Base-by-base conservation (phyloP, 2,888 invertebrate genomes). In the Diabrotica balteata region DNA sequence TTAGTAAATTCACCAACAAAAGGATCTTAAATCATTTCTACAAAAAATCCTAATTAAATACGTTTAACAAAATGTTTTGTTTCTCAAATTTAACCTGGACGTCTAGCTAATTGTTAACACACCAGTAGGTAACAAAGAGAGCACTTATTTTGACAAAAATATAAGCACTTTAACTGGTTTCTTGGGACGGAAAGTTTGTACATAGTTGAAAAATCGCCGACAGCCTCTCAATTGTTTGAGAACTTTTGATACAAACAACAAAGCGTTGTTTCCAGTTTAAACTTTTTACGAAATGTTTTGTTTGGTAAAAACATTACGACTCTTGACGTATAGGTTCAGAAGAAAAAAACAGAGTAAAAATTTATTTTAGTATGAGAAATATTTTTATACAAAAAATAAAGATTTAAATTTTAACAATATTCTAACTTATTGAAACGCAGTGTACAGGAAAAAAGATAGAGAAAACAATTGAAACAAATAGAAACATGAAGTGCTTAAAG, bases 201-300 rank as follows among this genome's bases (percentile, higher is more conserved):
- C 45, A 43, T 53, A 46, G 63, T 51, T 49, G 57, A 55, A 63
- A 49, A 63, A 54, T 63, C 46, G 47, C 50, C 57, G 47, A 51
- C 58, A 43, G 63, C 55, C 11, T 57, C 57, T 63, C 63, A 63
- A 22, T 63, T 58, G 63, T 63, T 63, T 57, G 22, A 17, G 46
- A 63, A 63, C 57, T 63, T 63, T 61, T 17, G 49, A 7, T 8
- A 11, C 45, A 57, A 57, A 57, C 43, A 57, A 57, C 55, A 57
- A 57, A 57, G 55, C 44, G 45, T 57, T 45, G 8, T 44, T 17
- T 57, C 45, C 45, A 44, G 54, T 54, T n/a, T 7, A 54, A 54
- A 54, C 54, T 54, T 54, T 54, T n/a, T 42, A 43, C 44, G 17
- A 11, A 47, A 45, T n/a, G 32, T 45, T 57, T 45, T 57, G 55